A percentile compares a stretch with the other conserved stretches of the same genome.
phyloP scores from a whole-genome alignment of 2,797 vertebrate genomes.

The Melanotaenia nigrans region DNA sequence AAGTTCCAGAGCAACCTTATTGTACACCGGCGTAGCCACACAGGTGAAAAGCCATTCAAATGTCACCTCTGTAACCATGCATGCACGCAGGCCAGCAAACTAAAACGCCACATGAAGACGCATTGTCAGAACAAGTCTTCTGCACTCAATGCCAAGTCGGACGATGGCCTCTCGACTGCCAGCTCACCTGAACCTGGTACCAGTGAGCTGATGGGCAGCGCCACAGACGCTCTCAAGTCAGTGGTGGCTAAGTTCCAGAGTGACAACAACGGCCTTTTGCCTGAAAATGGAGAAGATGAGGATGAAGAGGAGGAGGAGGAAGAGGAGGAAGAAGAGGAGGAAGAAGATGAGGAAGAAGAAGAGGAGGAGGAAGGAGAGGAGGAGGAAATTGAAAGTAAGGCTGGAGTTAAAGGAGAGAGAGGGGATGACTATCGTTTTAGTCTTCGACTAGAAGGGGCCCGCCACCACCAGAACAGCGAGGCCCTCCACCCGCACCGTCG shows the following conservation, averaged over 20 bases:
- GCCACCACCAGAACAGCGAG: slow-evolving; percentile 95
- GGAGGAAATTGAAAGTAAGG: slow-evolving; percentile 88
- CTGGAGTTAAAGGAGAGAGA: slow-evolving; percentile 64
- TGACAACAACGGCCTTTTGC: slow-evolving; percentile 90
- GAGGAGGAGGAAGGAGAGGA: slow-evolving; percentile 88
- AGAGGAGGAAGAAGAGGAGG: slow-evolving; percentile 92
- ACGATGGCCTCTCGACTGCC: slow-evolving; percentile 92
- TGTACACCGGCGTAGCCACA: slow-evolving; percentile 97
- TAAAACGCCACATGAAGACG: slow-evolving; percentile 99
- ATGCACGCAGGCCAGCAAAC: slow-evolving; percentile 98
- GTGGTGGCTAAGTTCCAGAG: slow-evolving; percentile 98
- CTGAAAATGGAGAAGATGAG: slow-evolving; percentile 94
- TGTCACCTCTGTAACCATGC: slow-evolving; percentile 98
- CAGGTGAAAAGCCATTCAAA: slow-evolving; percentile 98
- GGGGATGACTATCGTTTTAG: slow-evolving; percentile 91
- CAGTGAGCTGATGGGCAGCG: slow-evolving; percentile 92
- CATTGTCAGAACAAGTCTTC: slow-evolving; percentile 95
- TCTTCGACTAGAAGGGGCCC: slow-evolving; percentile 92
- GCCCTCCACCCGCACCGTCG: slow-evolving; percentile 80
- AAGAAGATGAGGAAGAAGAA: slow-evolving; percentile 90
- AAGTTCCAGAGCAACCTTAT: slow-evolving; percentile 99
- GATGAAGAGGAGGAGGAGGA: slow-evolving; percentile 95
- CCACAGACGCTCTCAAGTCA: slow-evolving; percentile 95
- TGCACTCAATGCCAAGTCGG: slow-evolving; percentile 91
- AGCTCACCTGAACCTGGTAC: slow-evolving; percentile 97